Evolutionary conservation across 2,888 invertebrate species (phyloP), one percentile per base, ranked within the genome.

Genomic region (Caenorhabditis drosophilae): DNA sequence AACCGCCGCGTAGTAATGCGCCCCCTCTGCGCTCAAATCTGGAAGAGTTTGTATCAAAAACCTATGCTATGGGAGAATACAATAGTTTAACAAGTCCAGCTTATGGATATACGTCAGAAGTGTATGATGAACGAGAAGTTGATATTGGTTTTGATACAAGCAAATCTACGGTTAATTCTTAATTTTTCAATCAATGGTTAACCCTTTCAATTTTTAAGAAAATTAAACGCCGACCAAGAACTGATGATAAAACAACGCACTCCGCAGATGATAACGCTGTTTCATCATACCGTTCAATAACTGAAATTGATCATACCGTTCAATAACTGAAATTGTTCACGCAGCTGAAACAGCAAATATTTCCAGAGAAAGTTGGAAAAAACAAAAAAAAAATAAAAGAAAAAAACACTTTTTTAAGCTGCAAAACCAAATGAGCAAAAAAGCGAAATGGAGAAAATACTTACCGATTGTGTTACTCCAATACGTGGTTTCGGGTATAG

Each of bases 241-340:
- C 44, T 18, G 57, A 56, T 15, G 51, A 25, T 25, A 26, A 23
- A 2, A 27, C n/a, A 23, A 20, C 18, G 26, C n/a, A n/a, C n/a
- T n/a, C n/a, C n/a, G n/a, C n/a, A n/a, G 66, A 66, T 34, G 68
- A 71, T 6, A 35, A 40, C 12, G 73, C 71, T 2, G 60, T 76
- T 3, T 76, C 75, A n/a, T 73, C 73, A 6, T 73, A 73, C 26
- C 69, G 78, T 15, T 79, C 79, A 15, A 79, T 80, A 15, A 81
- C 81, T 6, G 81, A 81, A 59, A 80, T 81, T 26, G n/a, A n/a
- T n/a, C n/a, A n/a, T n/a, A n/a, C n/a, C n/a, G n/a, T n/a, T n/a
- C n/a, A n/a, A n/a, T 80, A 15, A 81, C 81, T 6, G 81, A 81
- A 59, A 80, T 81, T 26, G 79, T 80, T 38, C 76, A 78, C 27